A percentile compares a stretch with the other conserved stretches of the same genome.
These are phyloP conservation scores for Spilogale gracilis DNA, from an alignment of 2,113 vertebrate genomes.

Conservation along the genomic window DNA sequence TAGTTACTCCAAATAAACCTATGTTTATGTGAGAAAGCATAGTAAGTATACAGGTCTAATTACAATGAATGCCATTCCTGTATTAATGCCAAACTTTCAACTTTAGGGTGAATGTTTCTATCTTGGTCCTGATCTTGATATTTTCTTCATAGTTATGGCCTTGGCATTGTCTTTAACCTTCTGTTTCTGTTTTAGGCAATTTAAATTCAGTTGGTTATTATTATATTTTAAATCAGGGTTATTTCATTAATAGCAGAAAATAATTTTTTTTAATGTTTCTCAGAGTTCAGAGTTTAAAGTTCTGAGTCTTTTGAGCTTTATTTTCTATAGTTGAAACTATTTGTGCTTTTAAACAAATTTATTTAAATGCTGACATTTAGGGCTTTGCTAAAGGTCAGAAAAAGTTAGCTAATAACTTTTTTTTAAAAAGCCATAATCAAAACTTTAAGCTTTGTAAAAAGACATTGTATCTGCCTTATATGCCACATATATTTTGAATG, in stretches of 20 bases:
- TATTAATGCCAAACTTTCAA: background rate
- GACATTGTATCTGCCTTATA: background rate
- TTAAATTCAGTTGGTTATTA: background rate
- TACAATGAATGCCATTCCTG: background rate
- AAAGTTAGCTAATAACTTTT: background rate
- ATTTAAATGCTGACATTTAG: slow-evolving; percentile 34
- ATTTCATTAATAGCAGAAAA: background rate
- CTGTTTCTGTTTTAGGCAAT: background rate
- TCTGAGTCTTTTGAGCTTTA: background rate
- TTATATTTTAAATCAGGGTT: slow-evolving; percentile 10
- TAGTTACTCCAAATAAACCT: background rate
- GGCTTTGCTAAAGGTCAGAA: background rate
- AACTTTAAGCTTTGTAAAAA: background rate
- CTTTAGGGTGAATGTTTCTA: background rate
- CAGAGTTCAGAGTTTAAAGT: slow-evolving; percentile 46
- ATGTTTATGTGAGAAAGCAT: background rate
- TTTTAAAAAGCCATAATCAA: background rate
- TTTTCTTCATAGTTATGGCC: background rate
- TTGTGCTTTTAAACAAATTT: background rate
- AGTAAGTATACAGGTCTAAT: background rate
- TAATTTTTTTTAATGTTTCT: slow-evolving; percentile 39
- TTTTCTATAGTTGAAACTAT: background rate
- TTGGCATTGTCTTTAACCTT: background rate
- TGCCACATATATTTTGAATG: background rate
- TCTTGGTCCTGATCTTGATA: background rate